phyloP scores from a whole-genome alignment of 2,797 vertebrate genomes.

The Telmatherina bonti region DNA sequence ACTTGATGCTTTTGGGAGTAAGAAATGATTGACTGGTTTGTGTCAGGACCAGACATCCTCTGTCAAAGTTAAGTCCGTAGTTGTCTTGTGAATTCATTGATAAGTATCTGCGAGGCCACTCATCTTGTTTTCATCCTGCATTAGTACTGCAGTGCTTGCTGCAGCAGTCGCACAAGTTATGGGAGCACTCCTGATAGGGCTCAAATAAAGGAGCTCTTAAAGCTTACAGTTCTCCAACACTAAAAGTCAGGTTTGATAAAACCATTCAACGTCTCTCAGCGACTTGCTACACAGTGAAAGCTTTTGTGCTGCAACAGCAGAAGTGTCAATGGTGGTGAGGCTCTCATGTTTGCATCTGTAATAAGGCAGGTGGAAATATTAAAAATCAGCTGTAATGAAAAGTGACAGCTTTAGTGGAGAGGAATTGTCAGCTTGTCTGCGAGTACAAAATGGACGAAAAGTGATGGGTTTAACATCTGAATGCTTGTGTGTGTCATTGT shows the following conservation, averaged over 20 bases:
- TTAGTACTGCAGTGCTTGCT: conserved; percentile 69
- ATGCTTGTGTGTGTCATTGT: conserved; percentile 20
- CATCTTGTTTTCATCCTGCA: conserved; percentile 68
- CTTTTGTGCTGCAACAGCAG: conserved; percentile 37
- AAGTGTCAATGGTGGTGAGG: conserved; percentile 23
- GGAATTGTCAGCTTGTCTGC: conserved; percentile 45
- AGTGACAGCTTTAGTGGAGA: conserved; percentile 62
- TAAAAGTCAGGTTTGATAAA: conserved; percentile 20
- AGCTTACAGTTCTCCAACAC: conserved; percentile 22
- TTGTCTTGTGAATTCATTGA: conserved; percentile 59
- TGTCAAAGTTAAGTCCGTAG: conserved; percentile 42
- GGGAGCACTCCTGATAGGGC: conserved; percentile 12
- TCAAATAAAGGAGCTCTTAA: conserved; percentile 30
- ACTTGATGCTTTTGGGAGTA: conserved; percentile 28
- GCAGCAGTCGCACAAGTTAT: conserved; percentile 49
- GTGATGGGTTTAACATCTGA: conserved; percentile 44
- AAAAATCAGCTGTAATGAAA: conserved; percentile 58
- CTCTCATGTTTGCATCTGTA: conserved; percentile 46
- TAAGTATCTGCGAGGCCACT: conserved; percentile 67
- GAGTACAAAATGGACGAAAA: conserved; percentile 46
- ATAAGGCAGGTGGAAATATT: conserved; percentile 56
- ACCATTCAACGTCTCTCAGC: conserved; percentile 1
- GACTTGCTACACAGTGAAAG: conserved; percentile 14
- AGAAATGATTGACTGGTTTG: conserved; percentile 40
- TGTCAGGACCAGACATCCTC: conserved; percentile 45